Conservation (phyloP, 2,888 invertebrate genomes). For the Meandrusa payeni region DNA sequence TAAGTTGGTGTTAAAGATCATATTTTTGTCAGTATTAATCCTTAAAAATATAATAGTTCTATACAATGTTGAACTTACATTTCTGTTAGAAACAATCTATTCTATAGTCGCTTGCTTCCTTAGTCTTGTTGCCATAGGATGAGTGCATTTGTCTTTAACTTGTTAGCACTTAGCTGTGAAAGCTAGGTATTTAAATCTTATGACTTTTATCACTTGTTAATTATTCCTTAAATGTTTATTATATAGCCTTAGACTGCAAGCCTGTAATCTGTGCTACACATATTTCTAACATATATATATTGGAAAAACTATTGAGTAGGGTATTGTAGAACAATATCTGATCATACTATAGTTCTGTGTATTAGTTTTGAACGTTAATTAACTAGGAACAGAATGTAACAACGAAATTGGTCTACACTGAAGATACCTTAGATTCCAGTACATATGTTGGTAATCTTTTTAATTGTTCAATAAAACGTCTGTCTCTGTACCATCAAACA, state of each 20-base stretch:
- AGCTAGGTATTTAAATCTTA: slow-evolving; percentile 4
- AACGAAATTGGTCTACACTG: too few relatives aligned
- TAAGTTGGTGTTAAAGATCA: slow-evolving; percentile 11
- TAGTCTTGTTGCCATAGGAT: slow-evolving; percentile 3
- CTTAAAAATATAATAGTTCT: slow-evolving; percentile 2
- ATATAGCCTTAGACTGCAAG: slow-evolving; percentile 17
- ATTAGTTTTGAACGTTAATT: slow-evolving; percentile 16
- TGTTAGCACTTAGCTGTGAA: slow-evolving; percentile 7
- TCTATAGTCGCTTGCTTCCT: slow-evolving; percentile 19
- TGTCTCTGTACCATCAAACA: too few relatives aligned
- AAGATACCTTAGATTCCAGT: too few relatives aligned
- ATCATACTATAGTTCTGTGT: neutral
- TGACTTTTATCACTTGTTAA: slow-evolving; percentile 18
- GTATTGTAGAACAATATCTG: slow-evolving; percentile 1
- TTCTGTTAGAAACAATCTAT: slow-evolving; percentile 1
- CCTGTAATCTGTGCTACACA: slow-evolving; percentile 28
- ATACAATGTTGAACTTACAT: slow-evolving; percentile 10
- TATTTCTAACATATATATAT: slow-evolving; percentile 1
- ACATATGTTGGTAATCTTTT: too few relatives aligned
- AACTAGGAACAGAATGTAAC: too few relatives aligned
- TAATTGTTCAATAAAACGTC: too few relatives aligned
- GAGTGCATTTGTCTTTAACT: neutral
- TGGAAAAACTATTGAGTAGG: neutral
- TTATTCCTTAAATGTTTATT: slow-evolving; percentile 28
- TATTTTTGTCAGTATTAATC: slow-evolving; percentile 21